These are phyloP conservation scores for Hippopotamus amphibius DNA, from an alignment of 2,113 vertebrate genomes.

Conservation along the genomic window DNA sequence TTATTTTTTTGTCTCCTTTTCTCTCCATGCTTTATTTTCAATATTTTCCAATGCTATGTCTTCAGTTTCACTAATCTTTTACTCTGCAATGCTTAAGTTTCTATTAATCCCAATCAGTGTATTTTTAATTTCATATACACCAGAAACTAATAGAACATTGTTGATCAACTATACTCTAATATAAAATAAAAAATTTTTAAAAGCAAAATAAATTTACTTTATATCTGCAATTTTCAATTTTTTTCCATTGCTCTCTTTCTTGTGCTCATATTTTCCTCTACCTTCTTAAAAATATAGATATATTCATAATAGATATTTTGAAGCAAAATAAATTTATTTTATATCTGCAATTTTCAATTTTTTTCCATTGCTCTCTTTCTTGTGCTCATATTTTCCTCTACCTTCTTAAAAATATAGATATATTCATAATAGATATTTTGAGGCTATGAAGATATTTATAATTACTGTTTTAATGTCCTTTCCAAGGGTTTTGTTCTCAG, in stretches of 20 bases:
- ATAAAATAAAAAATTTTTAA: too few relatives aligned
- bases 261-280: background rate
- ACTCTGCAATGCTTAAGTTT: background rate
- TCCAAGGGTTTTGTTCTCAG: background rate
- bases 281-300: background rate
- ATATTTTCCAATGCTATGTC: background rate
- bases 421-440: background rate
- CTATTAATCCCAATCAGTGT: background rate
- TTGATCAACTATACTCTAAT: too few relatives aligned
- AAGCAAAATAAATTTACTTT: background rate
- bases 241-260: background rate
- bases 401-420: background rate
- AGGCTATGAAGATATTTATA: background rate
- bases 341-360: background rate
- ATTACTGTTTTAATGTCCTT: background rate
- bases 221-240: background rate
- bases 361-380: background rate
- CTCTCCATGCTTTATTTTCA: background rate
- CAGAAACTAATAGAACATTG: too few relatives aligned
- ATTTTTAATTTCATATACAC: background rate
- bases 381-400: background rate
- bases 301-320: background rate
- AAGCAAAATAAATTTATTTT: background rate
- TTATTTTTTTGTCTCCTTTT: background rate
- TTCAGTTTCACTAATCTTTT: background rate